phyloP scores from a whole-genome alignment of 2,113 vertebrate genomes.

The Varanus komodoensis region DNA sequence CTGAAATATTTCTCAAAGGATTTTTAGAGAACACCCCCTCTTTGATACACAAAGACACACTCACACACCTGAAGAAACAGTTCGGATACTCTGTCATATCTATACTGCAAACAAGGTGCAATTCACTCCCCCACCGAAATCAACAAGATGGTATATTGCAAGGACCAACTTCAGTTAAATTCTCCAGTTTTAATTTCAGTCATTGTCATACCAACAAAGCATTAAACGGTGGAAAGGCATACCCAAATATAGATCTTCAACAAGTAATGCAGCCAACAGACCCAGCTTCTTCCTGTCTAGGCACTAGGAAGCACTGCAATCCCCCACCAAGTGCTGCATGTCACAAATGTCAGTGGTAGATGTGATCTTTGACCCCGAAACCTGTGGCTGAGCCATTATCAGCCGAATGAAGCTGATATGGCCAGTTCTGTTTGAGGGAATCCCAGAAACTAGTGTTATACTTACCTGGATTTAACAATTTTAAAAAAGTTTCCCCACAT shows the following conservation, averaged over 20 bases:
- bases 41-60: not conserved
- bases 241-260: constrained; percentile 51
- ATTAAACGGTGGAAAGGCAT: constrained; percentile 31
- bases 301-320: not conserved
- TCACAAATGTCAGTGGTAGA: constrained; percentile 44
- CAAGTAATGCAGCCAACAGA: constrained; percentile 28
- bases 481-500: not conserved
- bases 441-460: not conserved
- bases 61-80: not conserved
- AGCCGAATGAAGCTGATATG: constrained; percentile 25
- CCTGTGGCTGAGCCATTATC: constrained; percentile 46
- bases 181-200: not conserved
- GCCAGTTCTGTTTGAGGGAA: not conserved
- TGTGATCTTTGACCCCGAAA: constrained; percentile 66
- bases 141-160: not conserved
- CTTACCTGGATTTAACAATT: not conserved
- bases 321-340: constrained; percentile 1
- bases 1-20: not conserved
- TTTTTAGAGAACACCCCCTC: too few relatives aligned
- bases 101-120: not conserved
- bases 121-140: not conserved
- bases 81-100: not conserved
- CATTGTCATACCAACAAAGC: not conserved
- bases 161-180: not conserved
- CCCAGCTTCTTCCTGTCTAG: constrained; percentile 2